Conservation (phyloP, 2,888 invertebrate genomes). For the Lottia gigantea region DNA sequence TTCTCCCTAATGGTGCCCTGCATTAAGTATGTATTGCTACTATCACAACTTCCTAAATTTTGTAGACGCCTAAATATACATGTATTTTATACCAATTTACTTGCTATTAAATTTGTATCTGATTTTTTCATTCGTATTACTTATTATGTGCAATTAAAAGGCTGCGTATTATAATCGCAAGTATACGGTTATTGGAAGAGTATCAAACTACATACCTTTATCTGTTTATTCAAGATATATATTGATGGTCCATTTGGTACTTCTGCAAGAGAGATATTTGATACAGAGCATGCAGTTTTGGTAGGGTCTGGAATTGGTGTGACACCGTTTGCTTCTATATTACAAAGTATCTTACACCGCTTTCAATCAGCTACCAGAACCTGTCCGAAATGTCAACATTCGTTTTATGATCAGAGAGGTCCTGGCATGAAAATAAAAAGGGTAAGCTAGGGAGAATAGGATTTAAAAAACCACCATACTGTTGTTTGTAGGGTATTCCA, state of each 20-base stretch:
- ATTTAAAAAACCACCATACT: no score
- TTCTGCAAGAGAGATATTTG: conserved; percentile 92
- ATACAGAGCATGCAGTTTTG: conserved; percentile 92
- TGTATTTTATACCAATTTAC: no score
- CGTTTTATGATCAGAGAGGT: conserved; percentile 79
- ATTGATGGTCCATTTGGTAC: conserved; percentile 96
- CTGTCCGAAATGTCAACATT: conserved; percentile 85
- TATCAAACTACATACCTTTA: not conserved
- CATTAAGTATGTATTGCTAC: no score
- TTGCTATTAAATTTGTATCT: no score
- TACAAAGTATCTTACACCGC: conserved; percentile 92
- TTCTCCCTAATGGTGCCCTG: no score
- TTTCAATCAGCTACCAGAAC: conserved; percentile 86
- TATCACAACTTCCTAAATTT: no score
- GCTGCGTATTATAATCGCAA: no score
- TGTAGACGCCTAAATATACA: no score
- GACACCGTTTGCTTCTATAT: conserved; percentile 94
- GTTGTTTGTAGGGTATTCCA: no score
- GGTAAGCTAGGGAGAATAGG: no score
- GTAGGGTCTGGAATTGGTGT: conserved; percentile 97
- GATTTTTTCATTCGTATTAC: no score
- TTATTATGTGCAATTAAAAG: no score
- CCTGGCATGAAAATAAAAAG: not conserved
- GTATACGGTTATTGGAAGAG: not conserved
- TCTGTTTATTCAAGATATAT: conserved; percentile 80